These are phyloP conservation scores for Torymus texanus DNA, from an alignment of 2,888 invertebrate species.

Conservation along the genomic window DNA sequence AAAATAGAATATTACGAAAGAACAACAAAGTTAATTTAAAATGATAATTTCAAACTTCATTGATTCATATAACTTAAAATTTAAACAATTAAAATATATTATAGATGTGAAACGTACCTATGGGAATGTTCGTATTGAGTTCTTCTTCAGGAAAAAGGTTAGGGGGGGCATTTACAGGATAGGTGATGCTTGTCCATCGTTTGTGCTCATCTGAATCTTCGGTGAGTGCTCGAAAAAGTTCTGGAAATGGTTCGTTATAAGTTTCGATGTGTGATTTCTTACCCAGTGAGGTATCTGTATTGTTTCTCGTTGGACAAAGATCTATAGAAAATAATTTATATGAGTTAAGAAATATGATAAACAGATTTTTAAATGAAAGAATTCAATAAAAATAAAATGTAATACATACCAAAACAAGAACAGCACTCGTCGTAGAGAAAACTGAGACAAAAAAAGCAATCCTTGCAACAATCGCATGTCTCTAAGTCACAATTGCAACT, in stretches of 20 bases:
- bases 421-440: conserved; percentile 93
- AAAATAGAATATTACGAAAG: too few species aligned
- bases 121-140: background rate
- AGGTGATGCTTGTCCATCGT: conserved; percentile 87
- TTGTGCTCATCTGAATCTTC: conserved; percentile 83
- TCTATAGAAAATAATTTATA: conserved; percentile 77
- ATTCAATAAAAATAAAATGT: background rate
- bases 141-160: conserved; percentile 8
- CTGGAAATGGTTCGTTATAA: conserved; percentile 85
- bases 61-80: too few species aligned
- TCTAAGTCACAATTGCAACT: conserved; percentile 93
- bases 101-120: background rate
- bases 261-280: conserved; percentile 89
- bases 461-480: conserved; percentile 91
- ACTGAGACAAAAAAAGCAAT: conserved; percentile 90
- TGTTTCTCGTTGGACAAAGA: conserved; percentile 89
- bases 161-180: conserved; percentile 75
- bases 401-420: conserved; percentile 91
- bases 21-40: too few species aligned
- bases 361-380: too few species aligned
- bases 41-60: too few species aligned
- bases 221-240: conserved; percentile 86
- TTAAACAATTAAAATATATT: too few species aligned
- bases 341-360: conserved; percentile 5
- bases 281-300: conserved; percentile 80